phyloP scores from a whole-genome alignment of 1,140 invertebrate genomes.

The Alviniconcha marisindica region DNA sequence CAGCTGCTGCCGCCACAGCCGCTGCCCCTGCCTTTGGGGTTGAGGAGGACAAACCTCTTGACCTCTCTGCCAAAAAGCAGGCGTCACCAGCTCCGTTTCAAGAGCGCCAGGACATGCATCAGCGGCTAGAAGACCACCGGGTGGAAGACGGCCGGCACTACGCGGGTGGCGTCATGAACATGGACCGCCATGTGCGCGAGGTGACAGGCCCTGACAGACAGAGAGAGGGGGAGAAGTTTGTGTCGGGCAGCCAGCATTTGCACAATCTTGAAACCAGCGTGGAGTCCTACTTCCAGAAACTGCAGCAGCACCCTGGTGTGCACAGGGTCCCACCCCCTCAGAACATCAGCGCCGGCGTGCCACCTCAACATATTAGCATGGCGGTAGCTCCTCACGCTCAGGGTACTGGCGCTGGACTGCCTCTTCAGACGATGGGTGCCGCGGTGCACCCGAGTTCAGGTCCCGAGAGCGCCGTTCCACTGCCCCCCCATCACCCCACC shows the following conservation, averaged over 20 bases:
- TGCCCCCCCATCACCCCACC: slow-evolving; percentile 13
- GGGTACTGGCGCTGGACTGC: not conserved
- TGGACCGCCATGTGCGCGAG: no score
- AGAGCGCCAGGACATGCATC: not conserved
- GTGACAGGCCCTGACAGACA: not conserved
- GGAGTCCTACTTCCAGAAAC: slow-evolving; percentile 57
- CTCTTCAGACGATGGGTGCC: not conserved
- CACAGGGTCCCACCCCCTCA: not conserved
- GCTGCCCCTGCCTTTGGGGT: not conserved
- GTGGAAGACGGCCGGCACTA: not conserved
- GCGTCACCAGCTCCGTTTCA: not conserved
- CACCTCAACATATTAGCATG: not conserved
- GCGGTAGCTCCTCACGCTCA: not conserved
- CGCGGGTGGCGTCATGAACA: not conserved
- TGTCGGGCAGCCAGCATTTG: slow-evolving; percentile 44
- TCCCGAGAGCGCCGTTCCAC: not conserved
- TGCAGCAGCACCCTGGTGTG: slow-evolving; percentile 31
- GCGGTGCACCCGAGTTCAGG: not conserved
- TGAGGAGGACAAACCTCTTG: slow-evolving; percentile 57
- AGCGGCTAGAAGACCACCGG: not conserved
- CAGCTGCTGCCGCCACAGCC: no score
- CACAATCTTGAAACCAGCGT: slow-evolving; percentile 64
- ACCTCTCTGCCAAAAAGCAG: slow-evolving; percentile 57
- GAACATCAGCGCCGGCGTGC: not conserved
- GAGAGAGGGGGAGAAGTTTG: slow-evolving; percentile 19